Evolutionary conservation across 2,888 invertebrate genomes (phyloP), one percentile per base, ranked within the genome.

Genomic region (Mesodorylaimus sp.): DNA sequence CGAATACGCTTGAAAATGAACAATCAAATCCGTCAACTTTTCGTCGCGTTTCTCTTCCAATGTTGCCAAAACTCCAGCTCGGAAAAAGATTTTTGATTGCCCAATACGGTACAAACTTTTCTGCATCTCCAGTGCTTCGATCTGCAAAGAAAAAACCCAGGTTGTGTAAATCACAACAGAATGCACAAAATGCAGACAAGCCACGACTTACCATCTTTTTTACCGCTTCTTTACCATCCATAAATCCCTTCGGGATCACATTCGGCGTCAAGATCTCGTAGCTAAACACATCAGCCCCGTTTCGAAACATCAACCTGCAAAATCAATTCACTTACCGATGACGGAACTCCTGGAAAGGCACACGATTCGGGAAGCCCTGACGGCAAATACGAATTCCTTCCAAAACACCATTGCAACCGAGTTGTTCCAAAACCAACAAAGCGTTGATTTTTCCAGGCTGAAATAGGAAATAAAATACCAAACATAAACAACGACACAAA

Each of bases 221-320:
- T 70, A 89, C 93, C 21, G 93, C 93, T 68, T 93, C 89, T 75
- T 93, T 93, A 45, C 93, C 93, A 68, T 95, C 95, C 95, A 95
- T 95, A 68, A 95, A 95, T 36, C 72, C 91, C 72, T 93, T 91
- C 28, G 93, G 89, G 63, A 95, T 93, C 45, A 88, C 88, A 69
- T 88, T 91, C 2, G 95, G 93, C n/a, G 91, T 93, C 45, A 95
- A 77, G 54, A 95, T 76, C 68, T 95, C 93, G 69, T 95, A 89
- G 39, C 62, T 63, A 27, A 23, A 45, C 52, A 21, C 3, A 23
- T 10, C 10, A 36, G n/a, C 10, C 13, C n/a, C n/a, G 10, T 36
- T 36, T 10, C 36, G n/a, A n/a, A 36, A 36, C 10, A 13, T 36
- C 10, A 36, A 36, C 10, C 36, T 36, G 36, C 10, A 36, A 36